These are phyloP conservation scores for Nomada lathburiana DNA, from an alignment of 2,888 invertebrate species.

Conservation along the genomic window DNA sequence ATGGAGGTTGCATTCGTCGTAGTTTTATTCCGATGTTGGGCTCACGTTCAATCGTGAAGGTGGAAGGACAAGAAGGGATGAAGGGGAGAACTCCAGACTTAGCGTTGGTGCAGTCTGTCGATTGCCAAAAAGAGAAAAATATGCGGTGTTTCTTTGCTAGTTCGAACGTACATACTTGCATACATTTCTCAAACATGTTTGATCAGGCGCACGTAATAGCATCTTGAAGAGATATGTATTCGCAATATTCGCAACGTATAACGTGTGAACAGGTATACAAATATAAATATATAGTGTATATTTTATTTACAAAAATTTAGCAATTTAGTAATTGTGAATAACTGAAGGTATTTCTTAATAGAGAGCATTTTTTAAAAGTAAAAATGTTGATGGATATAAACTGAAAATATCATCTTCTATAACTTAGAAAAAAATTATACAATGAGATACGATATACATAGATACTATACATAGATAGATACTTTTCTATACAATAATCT, in stretches of 20 bases:
- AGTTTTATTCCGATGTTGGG: constrained; percentile 75
- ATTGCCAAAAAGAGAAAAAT: constrained; percentile 64
- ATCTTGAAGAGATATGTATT: constrained; percentile 10
- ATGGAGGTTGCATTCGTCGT: constrained; percentile 71
- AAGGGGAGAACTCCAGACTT: constrained; percentile 53
- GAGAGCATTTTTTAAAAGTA: too few relatives aligned
- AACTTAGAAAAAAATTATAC: too few relatives aligned
- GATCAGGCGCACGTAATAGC: constrained; percentile 37
- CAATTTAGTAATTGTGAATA: too few relatives aligned
- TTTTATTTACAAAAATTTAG: too few relatives aligned
- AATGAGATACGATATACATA: too few relatives aligned
- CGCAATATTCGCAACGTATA: not conserved
- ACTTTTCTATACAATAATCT: too few relatives aligned
- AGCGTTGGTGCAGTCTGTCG: constrained; percentile 59
- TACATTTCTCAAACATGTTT: constrained; percentile 29
- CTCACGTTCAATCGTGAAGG: constrained; percentile 71
- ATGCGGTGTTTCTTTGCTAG: constrained; percentile 31
- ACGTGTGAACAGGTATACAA: not conserved
- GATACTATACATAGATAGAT: too few relatives aligned
- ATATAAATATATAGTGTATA: not conserved
- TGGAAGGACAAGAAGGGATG: constrained; percentile 33
- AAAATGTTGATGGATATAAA: too few relatives aligned
- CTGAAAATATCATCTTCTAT: too few relatives aligned
- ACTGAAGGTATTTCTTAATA: too few relatives aligned
- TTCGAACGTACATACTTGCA: constrained; percentile 24